Evolutionary conservation across 1,140 invertebrate genomes (phyloP).

Genomic region (Drosophila orena): DNA sequence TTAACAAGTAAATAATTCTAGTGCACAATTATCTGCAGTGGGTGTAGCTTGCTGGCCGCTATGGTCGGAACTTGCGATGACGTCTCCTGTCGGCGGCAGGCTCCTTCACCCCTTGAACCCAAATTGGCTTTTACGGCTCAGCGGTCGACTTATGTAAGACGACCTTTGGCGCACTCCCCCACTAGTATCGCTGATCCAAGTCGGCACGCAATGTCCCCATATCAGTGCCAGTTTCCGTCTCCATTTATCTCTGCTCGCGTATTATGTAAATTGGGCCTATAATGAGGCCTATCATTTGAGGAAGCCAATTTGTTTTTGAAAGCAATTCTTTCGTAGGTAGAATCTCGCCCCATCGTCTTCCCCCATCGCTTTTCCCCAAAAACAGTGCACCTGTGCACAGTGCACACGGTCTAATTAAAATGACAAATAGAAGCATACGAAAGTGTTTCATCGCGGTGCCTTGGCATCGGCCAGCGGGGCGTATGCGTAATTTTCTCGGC

Average conservation of each 20-base stretch:
- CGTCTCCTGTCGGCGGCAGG: slow-evolving; percentile 11
- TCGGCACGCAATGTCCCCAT: slow-evolving; percentile 25
- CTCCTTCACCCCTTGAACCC: slow-evolving; percentile 25
- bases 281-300: slow-evolving; percentile 23
- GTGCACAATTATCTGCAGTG: no score
- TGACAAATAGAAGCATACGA: slow-evolving; percentile 43
- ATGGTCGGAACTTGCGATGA: not conserved
- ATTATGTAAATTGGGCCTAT: slow-evolving; percentile 46
- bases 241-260: slow-evolving; percentile 5
- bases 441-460: slow-evolving; percentile 30
- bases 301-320: slow-evolving; percentile 33
- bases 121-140: slow-evolving; percentile 62
- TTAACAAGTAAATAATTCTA: no score
- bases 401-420: slow-evolving; percentile 59
- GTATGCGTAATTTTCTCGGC: slow-evolving; percentile 50
- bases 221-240: not conserved
- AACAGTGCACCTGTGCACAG: slow-evolving; percentile 17
- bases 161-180: slow-evolving; percentile 23
- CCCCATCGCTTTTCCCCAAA: not conserved
- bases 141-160: slow-evolving; percentile 38
- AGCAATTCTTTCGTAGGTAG: not conserved
- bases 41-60: not conserved
- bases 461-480: slow-evolving; percentile 13
- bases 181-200: slow-evolving; percentile 13
- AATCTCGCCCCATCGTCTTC: no score